Conservation (phyloP, 2,888 invertebrate species). For the Drosophila ezoana region DNA sequence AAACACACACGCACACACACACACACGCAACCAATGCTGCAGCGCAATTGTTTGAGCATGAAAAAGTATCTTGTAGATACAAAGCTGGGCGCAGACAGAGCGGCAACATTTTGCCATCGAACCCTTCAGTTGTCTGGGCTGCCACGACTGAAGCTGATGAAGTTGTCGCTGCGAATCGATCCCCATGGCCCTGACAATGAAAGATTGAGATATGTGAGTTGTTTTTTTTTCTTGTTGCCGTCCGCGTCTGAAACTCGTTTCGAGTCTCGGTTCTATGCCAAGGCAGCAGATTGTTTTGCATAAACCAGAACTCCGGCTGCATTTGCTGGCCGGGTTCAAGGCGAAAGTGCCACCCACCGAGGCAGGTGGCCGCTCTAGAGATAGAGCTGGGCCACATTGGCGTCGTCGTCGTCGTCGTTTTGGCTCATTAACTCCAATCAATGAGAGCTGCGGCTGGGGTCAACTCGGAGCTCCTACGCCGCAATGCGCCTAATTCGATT, state of each 20-base stretch:
- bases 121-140: conserved; percentile 28
- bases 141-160: conserved; percentile 39
- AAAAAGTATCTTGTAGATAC: conserved; percentile 37
- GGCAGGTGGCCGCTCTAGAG: conserved; percentile 8
- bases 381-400: neutral
- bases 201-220: conserved; percentile 46
- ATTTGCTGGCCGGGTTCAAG: conserved; percentile 35
- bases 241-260: conserved; percentile 54
- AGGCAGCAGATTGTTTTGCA: conserved; percentile 56
- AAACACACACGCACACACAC: conserved; percentile 19
- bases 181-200: conserved; percentile 69
- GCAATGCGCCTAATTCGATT: conserved; percentile 71
- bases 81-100: conserved; percentile 29
- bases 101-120: conserved; percentile 38
- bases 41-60: conserved; percentile 25
- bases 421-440: conserved; percentile 75
- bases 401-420: conserved; percentile 20
- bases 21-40: conserved; percentile 12
- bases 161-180: conserved; percentile 64
- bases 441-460: conserved; percentile 44
- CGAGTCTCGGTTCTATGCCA: conserved; percentile 41
- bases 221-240: neutral
- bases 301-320: conserved; percentile 65
- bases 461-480: conserved; percentile 9
- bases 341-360: conserved; percentile 33